Evolutionary conservation across 2,113 vertebrate genomes (phyloP), one percentile per base, ranked within the genome.

Genomic region (Jacana jacana): DNA sequence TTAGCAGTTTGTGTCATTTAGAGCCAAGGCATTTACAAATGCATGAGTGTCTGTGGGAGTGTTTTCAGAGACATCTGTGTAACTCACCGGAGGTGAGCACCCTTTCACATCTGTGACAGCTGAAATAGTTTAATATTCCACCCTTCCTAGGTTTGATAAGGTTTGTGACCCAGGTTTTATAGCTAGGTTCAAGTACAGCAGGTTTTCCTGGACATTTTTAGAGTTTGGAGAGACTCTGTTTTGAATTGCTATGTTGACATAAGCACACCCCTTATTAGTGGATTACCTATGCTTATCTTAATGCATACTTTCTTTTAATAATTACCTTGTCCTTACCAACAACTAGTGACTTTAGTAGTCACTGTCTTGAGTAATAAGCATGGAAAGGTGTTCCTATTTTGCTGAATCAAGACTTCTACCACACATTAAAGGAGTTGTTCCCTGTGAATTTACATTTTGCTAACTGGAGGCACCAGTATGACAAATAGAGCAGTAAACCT

Each of bases 111-210:
- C 58, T 86, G n/a, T 35, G 81, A 69, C 48, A 76, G 57, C 46
- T 91, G 70, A 93, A 86, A 92, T 39, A 72, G 72, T 76, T 94
- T 79, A 30, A 49, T 82, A 84, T 86, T 54, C 80, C 66, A 79
- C 69, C 48, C 49, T 81, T 69, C 17, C 17, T 40, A 57, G 31
- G 40, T 51, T 9, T 91, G 65, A 81, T 80, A 79, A 86, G 49
- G 44, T 40, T 48, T 10, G 44, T 80, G 63, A 64, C 11, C 2
- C 55, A 54, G 49, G 31, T 71, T 92, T 93, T 84, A 71, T 66
- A 57, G 55, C 55, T 49, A 44, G 22, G 23, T 66, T 86, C 81
- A 79, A 23, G 63, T 42, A 69, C 13, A 44, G 23, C 76, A 88
- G 69, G 65, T 87, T 96, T 83, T 61, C 20, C 52, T 88, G 86